Percentiles rank a stretch among this genome's conserved stretches.
Evolutionary conservation across 2,888 invertebrate species (phyloP).

Genomic region (Dasypolia templi): DNA sequence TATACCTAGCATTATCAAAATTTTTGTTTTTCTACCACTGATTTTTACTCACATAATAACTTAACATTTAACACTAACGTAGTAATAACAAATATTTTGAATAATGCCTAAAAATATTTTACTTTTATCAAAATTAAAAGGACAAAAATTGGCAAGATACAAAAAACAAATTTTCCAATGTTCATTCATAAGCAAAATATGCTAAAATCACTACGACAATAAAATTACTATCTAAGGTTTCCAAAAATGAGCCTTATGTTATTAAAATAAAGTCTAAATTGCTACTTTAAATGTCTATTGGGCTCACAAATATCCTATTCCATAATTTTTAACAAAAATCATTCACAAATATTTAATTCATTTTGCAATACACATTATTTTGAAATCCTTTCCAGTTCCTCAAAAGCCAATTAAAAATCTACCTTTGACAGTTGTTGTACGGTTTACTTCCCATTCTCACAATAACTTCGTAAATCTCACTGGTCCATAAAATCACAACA

Average conservation of each 20-base stretch:
- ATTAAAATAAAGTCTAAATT: background rate
- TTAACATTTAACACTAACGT: background rate
- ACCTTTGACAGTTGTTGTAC: background rate
- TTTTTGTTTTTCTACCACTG: constrained; percentile 3
- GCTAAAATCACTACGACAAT: background rate
- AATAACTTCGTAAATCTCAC: constrained; percentile 10
- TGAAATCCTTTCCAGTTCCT: background rate
- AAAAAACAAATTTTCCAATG: background rate
- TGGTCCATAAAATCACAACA: background rate
- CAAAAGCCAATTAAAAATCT: constrained; percentile 10
- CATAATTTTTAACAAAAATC: constrained; percentile 5
- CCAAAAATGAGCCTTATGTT: constrained; percentile 3
- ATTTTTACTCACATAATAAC: background rate
- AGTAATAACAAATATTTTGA: constrained; percentile 14
- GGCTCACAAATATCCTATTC: background rate
- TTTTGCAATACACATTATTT: background rate
- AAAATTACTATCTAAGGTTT: background rate
- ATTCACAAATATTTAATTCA: constrained; percentile 5
- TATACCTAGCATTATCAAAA: background rate
- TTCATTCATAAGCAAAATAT: background rate
- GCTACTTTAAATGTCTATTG: background rate
- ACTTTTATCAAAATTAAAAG: background rate
- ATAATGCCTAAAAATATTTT: background rate
- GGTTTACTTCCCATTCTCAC: background rate
- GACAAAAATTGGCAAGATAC: constrained; percentile 38